Evolutionary conservation across 2,888 invertebrate genomes (phyloP).

Genomic region (Listrodromus nycthemerus): DNA sequence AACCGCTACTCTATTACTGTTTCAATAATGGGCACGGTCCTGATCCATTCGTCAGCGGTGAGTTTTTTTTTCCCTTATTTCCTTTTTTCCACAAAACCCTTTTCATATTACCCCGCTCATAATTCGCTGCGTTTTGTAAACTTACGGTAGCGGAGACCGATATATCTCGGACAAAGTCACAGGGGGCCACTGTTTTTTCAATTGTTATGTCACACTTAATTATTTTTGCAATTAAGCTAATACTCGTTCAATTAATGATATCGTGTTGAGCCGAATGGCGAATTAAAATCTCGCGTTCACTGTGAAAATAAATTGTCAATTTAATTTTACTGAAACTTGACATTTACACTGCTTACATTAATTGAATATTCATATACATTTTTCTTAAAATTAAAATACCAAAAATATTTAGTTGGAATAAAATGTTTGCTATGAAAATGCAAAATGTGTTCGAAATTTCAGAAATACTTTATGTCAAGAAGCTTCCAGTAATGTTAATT

Average conservation of each 20-base stretch:
- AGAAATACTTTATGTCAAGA: too few relatives aligned
- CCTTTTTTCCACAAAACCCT: background rate
- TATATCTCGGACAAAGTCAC: background rate
- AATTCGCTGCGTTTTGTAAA: slow-evolving; percentile 9
- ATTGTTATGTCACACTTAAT: background rate
- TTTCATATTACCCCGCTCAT: background rate
- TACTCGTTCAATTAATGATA: background rate
- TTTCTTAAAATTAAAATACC: too few relatives aligned
- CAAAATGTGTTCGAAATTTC: too few relatives aligned
- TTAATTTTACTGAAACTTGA: background rate
- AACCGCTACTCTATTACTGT: slow-evolving; percentile 74
- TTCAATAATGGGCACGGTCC: slow-evolving; percentile 69
- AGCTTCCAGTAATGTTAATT: too few relatives aligned
- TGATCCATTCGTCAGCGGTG: slow-evolving; percentile 18
- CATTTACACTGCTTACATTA: too few relatives aligned
- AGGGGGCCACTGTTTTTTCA: background rate
- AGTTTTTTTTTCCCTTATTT: slow-evolving; percentile 6
- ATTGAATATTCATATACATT: too few relatives aligned
- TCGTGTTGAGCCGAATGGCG: background rate
- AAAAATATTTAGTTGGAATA: too few relatives aligned
- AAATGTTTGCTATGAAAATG: too few relatives aligned
- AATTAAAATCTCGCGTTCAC: background rate
- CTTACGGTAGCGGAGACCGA: background rate
- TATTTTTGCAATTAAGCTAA: background rate
- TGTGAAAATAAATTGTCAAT: background rate